phyloP scores from a whole-genome alignment of 1,140 invertebrate genomes.

The Thaumatotibia leucotreta region DNA sequence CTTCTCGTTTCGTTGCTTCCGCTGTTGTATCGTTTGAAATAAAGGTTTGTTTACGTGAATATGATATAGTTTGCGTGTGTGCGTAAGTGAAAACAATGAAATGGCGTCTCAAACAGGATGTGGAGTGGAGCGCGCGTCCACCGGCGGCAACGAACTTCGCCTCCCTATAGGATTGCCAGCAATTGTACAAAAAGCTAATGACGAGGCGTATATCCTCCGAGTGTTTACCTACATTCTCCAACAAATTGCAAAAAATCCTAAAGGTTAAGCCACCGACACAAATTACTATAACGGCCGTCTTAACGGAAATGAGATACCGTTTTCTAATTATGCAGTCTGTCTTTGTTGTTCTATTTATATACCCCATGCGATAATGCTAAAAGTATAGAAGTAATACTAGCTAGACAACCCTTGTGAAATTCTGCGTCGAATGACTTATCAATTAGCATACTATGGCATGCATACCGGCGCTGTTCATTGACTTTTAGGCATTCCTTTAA shows the following conservation, averaged over 20 bases:
- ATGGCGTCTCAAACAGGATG: constrained; percentile 49
- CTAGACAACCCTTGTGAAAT: background rate
- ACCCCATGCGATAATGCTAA: background rate
- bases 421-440: background rate
- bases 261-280: background rate
- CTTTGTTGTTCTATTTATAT: background rate
- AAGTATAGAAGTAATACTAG: background rate
- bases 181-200: constrained; percentile 9
- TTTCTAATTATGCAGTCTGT: background rate
- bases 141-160: constrained; percentile 43
- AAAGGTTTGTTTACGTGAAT: constrained; percentile 32
- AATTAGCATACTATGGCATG: background rate
- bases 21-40: constrained; percentile 17
- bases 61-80: constrained; percentile 13
- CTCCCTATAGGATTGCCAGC: constrained; percentile 39
- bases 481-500: background rate
- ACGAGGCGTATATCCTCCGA: background rate
- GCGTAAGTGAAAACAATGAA: constrained; percentile 42
- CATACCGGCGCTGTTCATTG: background rate
- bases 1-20: constrained; percentile 21
- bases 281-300: background rate
- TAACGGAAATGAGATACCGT: background rate
- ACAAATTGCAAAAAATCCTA: background rate
- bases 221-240: background rate
- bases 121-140: constrained; percentile 49